A percentile compares a stretch with the other conserved stretches of the same genome.
phyloP scores from a whole-genome alignment of 2,888 invertebrate species.

The Agonopterix subpropinquella region DNA sequence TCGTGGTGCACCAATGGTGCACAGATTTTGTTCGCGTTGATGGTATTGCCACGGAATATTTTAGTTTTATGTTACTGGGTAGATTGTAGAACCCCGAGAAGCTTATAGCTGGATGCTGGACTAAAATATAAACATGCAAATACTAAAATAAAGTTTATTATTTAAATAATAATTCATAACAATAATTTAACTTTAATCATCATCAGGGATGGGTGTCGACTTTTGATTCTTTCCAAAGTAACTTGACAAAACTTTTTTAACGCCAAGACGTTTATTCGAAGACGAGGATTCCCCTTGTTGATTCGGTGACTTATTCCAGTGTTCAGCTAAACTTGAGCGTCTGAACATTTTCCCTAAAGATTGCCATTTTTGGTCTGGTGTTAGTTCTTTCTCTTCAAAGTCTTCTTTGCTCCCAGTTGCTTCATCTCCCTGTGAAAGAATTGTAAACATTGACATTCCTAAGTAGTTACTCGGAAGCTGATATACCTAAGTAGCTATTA shows the following conservation, averaged over 20 bases:
- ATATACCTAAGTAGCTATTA: too few species aligned
- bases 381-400: conserved; percentile 52
- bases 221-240: conserved; percentile 61
- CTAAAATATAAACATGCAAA: too few species aligned
- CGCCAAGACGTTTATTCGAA: conserved; percentile 49
- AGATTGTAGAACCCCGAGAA: too few species aligned
- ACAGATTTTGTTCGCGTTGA: too few species aligned
- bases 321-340: conserved; percentile 59
- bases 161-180: neutral
- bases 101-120: too few species aligned
- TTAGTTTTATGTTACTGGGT: too few species aligned
- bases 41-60: too few species aligned
- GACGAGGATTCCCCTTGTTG: conserved; percentile 50
- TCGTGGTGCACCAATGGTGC: too few species aligned
- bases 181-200: conserved; percentile 29
- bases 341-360: conserved; percentile 66
- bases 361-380: conserved; percentile 66
- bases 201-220: conserved; percentile 26
- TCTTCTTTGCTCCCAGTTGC: conserved; percentile 52
- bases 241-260: conserved; percentile 60
- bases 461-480: neutral
- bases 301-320: conserved; percentile 45
- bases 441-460: neutral
- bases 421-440: conserved; percentile 49
- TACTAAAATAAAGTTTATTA: neutral